A percentile compares a stretch with the other conserved stretches of the same genome.
phyloP scores from a whole-genome alignment of 2,113 vertebrate species.

The Rallus limicola region DNA sequence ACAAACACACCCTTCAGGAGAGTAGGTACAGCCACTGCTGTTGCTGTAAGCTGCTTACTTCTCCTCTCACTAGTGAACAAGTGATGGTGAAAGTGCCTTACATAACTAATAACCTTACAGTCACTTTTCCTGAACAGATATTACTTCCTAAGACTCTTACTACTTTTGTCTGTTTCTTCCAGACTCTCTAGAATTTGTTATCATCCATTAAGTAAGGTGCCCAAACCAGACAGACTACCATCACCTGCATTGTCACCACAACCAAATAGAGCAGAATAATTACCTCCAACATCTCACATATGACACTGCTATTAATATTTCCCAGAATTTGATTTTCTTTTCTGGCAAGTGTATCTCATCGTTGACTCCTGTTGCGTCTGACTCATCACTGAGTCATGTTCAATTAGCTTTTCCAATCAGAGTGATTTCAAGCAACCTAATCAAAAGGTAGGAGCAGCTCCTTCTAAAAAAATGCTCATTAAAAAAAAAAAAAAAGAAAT shows the following conservation, averaged over 20 bases:
- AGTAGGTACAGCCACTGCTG: neutral
- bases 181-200: neutral
- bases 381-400: conserved; percentile 13
- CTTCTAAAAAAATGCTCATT: neutral
- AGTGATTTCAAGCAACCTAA: neutral
- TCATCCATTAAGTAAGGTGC: neutral
- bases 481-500: neutral
- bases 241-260: neutral
- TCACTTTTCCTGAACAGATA: neutral
- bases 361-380: neutral
- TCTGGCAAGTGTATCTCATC: neutral
- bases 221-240: neutral
- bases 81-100: neutral
- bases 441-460: neutral
- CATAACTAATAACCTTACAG: neutral
- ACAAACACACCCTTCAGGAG: neutral
- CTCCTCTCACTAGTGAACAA: neutral
- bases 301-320: conserved; percentile 19
- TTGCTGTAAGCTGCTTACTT: neutral
- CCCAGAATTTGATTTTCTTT: neutral
- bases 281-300: neutral
- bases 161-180: neutral
- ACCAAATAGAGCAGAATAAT: conserved; percentile 30
- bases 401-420: conserved; percentile 29
- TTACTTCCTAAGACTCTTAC: neutral